These are phyloP conservation scores for Beroe ovata DNA, from an alignment of 37 sponge, comb jelly and placozoan genomes.

Conservation along the genomic window DNA sequence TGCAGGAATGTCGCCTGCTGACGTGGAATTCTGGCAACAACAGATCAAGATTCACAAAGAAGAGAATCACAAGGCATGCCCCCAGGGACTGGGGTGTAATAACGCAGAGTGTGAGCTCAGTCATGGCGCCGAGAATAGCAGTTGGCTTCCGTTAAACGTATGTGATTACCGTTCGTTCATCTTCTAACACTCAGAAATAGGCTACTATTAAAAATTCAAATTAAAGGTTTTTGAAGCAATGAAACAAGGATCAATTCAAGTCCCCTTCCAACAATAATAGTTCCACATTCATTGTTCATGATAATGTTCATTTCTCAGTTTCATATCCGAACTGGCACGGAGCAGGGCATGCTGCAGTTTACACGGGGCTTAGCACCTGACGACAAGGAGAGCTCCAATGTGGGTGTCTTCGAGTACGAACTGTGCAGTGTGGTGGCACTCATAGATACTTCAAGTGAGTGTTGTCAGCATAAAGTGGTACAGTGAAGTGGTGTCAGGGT, in stretches of 20 bases:
- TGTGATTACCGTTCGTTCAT: no score
- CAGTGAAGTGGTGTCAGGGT: not conserved
- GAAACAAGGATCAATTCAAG: no score
- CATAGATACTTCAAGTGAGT: slow-evolving; percentile 40
- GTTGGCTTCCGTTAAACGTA: slow-evolving; percentile 56
- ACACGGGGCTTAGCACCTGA: not conserved
- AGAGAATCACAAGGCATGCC: slow-evolving; percentile 40
- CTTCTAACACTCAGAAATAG: no score
- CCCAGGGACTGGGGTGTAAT: not conserved
- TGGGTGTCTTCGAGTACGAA: slow-evolving; percentile 41
- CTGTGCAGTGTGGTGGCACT: slow-evolving; percentile 33
- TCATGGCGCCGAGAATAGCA: slow-evolving; percentile 13
- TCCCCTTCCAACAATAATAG: no score
- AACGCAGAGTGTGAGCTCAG: slow-evolving; percentile 13
- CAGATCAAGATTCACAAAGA: slow-evolving; percentile 55
- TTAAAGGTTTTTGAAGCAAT: no score
- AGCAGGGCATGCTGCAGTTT: slow-evolving; percentile 31
- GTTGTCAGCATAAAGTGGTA: no score
- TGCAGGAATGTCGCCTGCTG: slow-evolving; percentile 10
- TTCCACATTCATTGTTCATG: no score
- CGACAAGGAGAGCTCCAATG: slow-evolving; percentile 11
- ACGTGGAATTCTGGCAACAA: slow-evolving; percentile 27
- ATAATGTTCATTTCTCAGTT: slow-evolving; percentile 6
- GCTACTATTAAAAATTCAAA: no score
- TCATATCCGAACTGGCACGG: slow-evolving; percentile 13